Conservation (phyloP, 2,888 invertebrate genomes). For the Stegophylla sp. region DNA sequence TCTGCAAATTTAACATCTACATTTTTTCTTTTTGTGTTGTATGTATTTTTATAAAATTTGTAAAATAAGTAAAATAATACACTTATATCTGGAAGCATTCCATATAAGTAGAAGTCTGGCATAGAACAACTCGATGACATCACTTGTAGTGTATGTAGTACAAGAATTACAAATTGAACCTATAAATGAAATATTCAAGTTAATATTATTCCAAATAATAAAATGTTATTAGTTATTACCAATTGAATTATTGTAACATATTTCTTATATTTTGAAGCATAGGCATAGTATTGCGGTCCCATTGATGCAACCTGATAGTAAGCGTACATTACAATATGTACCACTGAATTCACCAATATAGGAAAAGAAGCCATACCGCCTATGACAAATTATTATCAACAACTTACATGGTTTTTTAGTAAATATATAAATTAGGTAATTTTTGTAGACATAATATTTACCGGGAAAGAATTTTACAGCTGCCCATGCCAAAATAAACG, state of each 20-base stretch:
- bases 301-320: slow-evolving; percentile 76
- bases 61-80: slow-evolving; percentile 77
- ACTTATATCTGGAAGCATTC: slow-evolving; percentile 69
- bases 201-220: slow-evolving; percentile 3
- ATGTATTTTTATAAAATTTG: slow-evolving; percentile 73
- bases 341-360: slow-evolving; percentile 72
- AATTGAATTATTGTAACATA: slow-evolving; percentile 72
- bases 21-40: slow-evolving; percentile 63
- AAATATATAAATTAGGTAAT: not conserved
- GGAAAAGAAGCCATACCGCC: slow-evolving; percentile 74
- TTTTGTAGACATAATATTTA: slow-evolving; percentile 63
- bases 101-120: slow-evolving; percentile 47
- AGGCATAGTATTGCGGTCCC: slow-evolving; percentile 68
- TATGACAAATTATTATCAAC: slow-evolving; percentile 64
- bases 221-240: slow-evolving; percentile 65
- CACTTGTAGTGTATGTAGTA: slow-evolving; percentile 65
- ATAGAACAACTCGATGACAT: slow-evolving; percentile 42
- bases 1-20: slow-evolving; percentile 6
- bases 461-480: slow-evolving; percentile 73
- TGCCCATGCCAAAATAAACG: slow-evolving; percentile 71
- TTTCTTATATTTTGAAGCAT: slow-evolving; percentile 70
- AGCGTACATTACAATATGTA: slow-evolving; percentile 79
- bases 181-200: slow-evolving; percentile 65
- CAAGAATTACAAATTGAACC: slow-evolving; percentile 74
- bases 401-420: not conserved